A percentile compares a stretch with the other conserved stretches of the same genome.
Conservation (phyloP, 2,113 vertebrate species). For the Chauna torquata region DNA sequence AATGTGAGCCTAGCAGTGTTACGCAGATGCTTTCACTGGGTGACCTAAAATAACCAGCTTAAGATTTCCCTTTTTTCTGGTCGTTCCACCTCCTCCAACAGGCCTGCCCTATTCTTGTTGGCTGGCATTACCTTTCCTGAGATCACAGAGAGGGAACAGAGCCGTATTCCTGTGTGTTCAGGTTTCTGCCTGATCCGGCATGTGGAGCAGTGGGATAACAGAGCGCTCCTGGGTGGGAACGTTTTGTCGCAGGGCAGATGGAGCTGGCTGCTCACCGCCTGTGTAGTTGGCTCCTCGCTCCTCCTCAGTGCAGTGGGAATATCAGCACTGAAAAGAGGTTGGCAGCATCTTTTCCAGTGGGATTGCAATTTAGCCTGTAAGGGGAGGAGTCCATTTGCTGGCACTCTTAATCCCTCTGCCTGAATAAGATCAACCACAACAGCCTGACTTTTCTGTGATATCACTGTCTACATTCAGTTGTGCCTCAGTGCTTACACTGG, state of each 20-base stretch:
- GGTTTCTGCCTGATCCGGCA: background rate
- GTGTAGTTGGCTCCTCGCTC: background rate
- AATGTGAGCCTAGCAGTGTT: background rate
- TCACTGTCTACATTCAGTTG: background rate
- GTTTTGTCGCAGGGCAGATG: background rate
- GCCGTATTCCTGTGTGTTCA: background rate
- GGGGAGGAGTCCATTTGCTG: background rate
- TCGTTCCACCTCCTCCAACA: background rate
- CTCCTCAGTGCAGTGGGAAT: background rate
- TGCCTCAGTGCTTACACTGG: background rate
- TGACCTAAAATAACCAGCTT: slow-evolving; percentile 14
- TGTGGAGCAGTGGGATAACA: background rate
- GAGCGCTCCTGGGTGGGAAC: background rate
- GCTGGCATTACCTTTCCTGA: background rate
- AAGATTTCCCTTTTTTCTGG: background rate
- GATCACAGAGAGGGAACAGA: background rate
- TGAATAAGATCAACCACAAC: background rate
- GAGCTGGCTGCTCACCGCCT: background rate
- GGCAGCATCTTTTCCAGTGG: background rate
- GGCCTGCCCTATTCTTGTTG: background rate
- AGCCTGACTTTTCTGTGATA: background rate
- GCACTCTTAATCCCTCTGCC: background rate
- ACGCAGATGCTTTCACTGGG: background rate
- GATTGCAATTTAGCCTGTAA: background rate
- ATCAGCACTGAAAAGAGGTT: background rate